These are phyloP conservation scores for Carettochelys insculpta DNA, from an alignment of 2,113 vertebrate species.

Conservation along the genomic window DNA sequence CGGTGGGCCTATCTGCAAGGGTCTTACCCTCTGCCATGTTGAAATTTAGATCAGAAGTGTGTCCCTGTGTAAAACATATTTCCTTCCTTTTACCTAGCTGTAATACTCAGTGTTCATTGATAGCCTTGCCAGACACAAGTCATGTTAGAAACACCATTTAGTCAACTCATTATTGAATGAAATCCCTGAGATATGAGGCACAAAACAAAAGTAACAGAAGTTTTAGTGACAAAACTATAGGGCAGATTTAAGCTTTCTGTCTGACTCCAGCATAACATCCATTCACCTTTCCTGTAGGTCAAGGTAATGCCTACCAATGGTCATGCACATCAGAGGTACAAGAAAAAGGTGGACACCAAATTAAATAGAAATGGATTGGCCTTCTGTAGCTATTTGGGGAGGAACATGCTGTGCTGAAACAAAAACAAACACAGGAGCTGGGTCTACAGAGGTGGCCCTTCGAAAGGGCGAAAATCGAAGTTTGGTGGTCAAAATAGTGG, in stretches of 20 bases:
- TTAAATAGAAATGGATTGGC: not conserved
- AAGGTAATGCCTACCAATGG: not conserved
- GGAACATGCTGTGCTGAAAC: not conserved
- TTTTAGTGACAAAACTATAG: not conserved
- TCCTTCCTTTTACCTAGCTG: not conserved
- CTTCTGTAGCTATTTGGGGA: not conserved
- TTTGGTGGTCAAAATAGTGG: too few species aligned
- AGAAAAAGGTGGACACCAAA: not conserved
- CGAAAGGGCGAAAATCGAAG: too few species aligned
- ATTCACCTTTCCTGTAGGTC: not conserved
- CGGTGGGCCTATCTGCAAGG: conserved; percentile 10
- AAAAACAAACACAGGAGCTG: not conserved
- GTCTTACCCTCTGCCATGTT: conserved; percentile 13
- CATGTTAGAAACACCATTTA: not conserved
- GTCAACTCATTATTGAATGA: not conserved
- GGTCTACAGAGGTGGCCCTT: too few species aligned
- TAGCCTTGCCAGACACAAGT: not conserved
- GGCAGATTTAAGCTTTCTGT: not conserved
- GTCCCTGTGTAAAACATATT: not conserved
- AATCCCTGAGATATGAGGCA: fast-evolving
- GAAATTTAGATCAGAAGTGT: not conserved
- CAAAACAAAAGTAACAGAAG: not conserved
- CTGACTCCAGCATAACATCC: not conserved
- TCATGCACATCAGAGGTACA: not conserved
- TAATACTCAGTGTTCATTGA: not conserved